Evolutionary conservation across 1,140 invertebrate species (phyloP), one percentile per base, ranked within the genome.

Genomic region (Caenorhabditis latens): DNA sequence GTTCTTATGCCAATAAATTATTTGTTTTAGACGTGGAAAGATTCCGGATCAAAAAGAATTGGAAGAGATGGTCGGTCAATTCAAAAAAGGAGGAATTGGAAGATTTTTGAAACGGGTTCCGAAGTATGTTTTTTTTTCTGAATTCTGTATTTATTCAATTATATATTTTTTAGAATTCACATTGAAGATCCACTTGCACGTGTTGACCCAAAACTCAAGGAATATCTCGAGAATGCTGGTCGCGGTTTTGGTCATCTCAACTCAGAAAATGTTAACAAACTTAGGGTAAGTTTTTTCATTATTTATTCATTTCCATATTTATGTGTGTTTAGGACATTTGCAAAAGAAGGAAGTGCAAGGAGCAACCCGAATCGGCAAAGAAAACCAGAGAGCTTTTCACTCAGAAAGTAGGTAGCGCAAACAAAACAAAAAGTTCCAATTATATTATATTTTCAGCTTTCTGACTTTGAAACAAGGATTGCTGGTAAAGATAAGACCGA

Each of bases 401-500:
- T 16, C 43, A 65, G 40, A 85, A 85, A 61, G 84, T 84, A 50
- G 11, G n/a, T 67, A 13, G 11, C 9, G 14, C 21, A 32, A 50
- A 50, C 8, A 14, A 11, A 53, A 63, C 8, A 32, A 32, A 63
- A 1, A 58, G 9, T 7, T 58, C 13, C 14, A 63, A 63, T 13
- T 5, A 63, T 7, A n/a, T 21, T 32, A 32, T 11, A 11, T 24
- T 58, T 61, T 65, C n/a, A 84, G 84, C 63, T 85, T 6, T 43
- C 50, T 48, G 84, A 53, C 14, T 85, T 85, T 57, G 84, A 85
- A 40, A 24, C 63, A 7, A 53, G 55, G 2, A 32, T 71, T 13
- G 21, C 67, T 75, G 84, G 84, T 79, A 85, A 79, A 63, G 84
- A 85, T 24, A 46, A 58, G 8, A 71, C 84, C 6, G 84, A 85